phyloP scores from a whole-genome alignment of 2,888 invertebrate genomes.

The Caradrina kadenii region DNA sequence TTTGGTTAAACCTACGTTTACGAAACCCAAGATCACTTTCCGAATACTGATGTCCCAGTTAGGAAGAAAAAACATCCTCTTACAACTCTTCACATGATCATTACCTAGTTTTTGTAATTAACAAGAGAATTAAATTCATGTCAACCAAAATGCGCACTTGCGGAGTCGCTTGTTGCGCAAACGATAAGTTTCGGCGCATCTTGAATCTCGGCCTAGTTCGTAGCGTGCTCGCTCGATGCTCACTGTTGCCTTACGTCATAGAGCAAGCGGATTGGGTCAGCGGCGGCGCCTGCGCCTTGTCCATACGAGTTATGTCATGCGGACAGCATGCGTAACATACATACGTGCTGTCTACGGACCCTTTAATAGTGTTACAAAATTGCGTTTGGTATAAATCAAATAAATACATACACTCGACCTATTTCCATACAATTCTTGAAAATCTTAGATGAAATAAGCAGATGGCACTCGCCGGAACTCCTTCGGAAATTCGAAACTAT shows the following conservation, averaged over 20 bases:
- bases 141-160: slow-evolving; percentile 33
- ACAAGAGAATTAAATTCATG: slow-evolving; percentile 29
- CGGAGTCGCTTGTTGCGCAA: slow-evolving; percentile 72
- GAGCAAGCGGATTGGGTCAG: slow-evolving; percentile 83
- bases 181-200: slow-evolving; percentile 83
- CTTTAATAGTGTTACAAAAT: slow-evolving; percentile 63
- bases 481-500: neutral
- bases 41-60: neutral
- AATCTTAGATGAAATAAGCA: slow-evolving; percentile 20
- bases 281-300: slow-evolving; percentile 74
- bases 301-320: slow-evolving; percentile 85
- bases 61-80: neutral
- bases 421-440: slow-evolving; percentile 46
- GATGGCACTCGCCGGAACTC: slow-evolving; percentile 2
- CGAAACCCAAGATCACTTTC: neutral
- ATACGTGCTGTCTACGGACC: slow-evolving; percentile 71
- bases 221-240: slow-evolving; percentile 66
- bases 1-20: slow-evolving; percentile 4
- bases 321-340: slow-evolving; percentile 71
- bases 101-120: slow-evolving; percentile 36
- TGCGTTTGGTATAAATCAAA: slow-evolving; percentile 52
- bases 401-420: slow-evolving; percentile 34
- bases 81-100: neutral
- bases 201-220: slow-evolving; percentile 84
- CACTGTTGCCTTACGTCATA: slow-evolving; percentile 77